phyloP scores from a whole-genome alignment of 2,888 invertebrate species.

The Cephus nigrinus region DNA sequence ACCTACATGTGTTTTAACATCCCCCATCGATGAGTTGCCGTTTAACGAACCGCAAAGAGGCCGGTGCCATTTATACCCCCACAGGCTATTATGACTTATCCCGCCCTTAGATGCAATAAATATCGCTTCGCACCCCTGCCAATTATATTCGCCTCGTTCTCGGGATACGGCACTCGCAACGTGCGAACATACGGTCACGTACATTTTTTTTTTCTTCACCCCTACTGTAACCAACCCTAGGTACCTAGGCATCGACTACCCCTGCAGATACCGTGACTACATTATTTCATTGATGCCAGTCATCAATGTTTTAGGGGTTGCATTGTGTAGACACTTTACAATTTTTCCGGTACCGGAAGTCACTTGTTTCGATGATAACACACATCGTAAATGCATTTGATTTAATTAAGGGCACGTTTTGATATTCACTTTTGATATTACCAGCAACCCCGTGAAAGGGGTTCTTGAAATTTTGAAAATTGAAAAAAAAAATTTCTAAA shows the following conservation, averaged over 20 bases:
- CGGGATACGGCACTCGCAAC: constrained; percentile 33
- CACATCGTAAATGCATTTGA: neutral
- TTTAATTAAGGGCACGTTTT: neutral
- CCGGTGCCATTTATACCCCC: constrained; percentile 56
- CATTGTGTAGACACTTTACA: constrained; percentile 35
- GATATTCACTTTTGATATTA: neutral
- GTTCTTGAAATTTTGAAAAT: neutral
- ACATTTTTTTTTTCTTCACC: neutral
- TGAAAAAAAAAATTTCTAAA: no score
- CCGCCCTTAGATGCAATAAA: constrained; percentile 57
- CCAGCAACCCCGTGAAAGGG: neutral
- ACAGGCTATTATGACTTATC: constrained; percentile 58
- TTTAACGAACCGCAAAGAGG: constrained; percentile 64
- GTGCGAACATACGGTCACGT: constrained; percentile 57
- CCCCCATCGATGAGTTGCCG: constrained; percentile 30
- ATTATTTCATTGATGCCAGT: constrained; percentile 51
- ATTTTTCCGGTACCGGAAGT: constrained; percentile 5
- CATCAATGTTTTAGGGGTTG: constrained; percentile 13
- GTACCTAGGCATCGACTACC: neutral
- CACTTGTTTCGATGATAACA: neutral
- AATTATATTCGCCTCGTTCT: constrained; percentile 50
- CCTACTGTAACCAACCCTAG: neutral
- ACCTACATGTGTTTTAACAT: neutral
- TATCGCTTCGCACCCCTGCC: constrained; percentile 58
- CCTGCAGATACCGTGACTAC: constrained; percentile 45